Percentiles rank a stretch among this genome's conserved stretches.
Conservation (phyloP, 2,113 vertebrate genomes). For the Campylomormyrus tamandua region DNA sequence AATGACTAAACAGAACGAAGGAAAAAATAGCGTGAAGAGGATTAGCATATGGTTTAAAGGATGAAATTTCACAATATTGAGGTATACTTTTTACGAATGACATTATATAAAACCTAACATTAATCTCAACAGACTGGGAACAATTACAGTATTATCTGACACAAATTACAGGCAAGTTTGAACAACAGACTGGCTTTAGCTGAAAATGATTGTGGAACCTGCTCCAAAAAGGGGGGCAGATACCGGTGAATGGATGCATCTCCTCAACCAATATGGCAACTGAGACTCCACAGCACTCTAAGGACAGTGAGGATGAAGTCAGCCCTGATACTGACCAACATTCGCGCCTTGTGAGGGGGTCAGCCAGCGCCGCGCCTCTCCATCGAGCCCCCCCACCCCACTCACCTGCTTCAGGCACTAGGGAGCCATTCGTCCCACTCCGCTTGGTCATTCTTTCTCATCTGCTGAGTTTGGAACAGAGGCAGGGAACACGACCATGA, state of each 20-base stretch:
- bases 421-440: conserved; percentile 50
- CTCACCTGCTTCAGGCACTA: conserved; percentile 63
- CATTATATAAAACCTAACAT: background rate
- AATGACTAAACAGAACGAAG: background rate
- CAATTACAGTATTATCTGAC: background rate
- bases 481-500: conserved; percentile 45
- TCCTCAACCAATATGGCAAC: background rate
- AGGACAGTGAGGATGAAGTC: too few relatives aligned
- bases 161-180: background rate
- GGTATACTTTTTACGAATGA: background rate
- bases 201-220: background rate
- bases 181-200: background rate
- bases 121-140: background rate
- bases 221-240: background rate
- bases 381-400: conserved; percentile 16
- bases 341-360: background rate
- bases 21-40: background rate
- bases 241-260: background rate
- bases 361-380: background rate
- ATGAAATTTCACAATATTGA: background rate
- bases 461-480: conserved; percentile 37
- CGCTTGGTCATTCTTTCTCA: conserved; percentile 60
- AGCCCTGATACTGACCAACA: background rate
- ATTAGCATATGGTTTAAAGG: background rate
- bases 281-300: background rate